Evolutionary conservation across 2,888 invertebrate species (phyloP).

Genomic region (Troides oblongomaculatus): DNA sequence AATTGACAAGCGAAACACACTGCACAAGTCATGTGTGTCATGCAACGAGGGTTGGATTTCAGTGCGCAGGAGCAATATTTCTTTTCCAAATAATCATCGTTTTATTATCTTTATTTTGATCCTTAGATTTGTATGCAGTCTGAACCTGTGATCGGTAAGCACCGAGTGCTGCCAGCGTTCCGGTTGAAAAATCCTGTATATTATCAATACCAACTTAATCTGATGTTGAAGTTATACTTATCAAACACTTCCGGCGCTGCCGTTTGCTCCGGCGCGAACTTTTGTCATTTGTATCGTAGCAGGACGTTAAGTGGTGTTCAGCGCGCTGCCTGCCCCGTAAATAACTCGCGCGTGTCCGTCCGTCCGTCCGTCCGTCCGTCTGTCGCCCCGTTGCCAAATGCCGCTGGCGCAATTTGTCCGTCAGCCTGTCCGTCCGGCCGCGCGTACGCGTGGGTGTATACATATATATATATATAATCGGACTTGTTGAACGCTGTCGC

Average conservation of each 20-base stretch:
- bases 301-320: not conserved
- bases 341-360: conserved; percentile 38
- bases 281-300: not conserved
- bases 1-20: too few relatives aligned
- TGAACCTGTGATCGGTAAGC: too few relatives aligned
- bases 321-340: conserved; percentile 39
- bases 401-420: conserved; percentile 45
- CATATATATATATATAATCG: conserved; percentile 34
- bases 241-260: not conserved
- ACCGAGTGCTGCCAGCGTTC: too few relatives aligned
- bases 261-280: not conserved
- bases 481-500: conserved; percentile 32
- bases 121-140: too few relatives aligned
- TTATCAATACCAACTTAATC: too few relatives aligned
- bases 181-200: too few relatives aligned
- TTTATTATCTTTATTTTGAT: too few relatives aligned
- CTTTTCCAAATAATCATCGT: too few relatives aligned
- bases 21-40: too few relatives aligned
- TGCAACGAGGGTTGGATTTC: too few relatives aligned
- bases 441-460: conserved; percentile 11
- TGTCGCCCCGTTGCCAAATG: conserved; percentile 35
- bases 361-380: conserved; percentile 9
- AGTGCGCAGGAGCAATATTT: too few relatives aligned
- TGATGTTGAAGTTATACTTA: too few relatives aligned
- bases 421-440: conserved; percentile 39